Base-by-base conservation (phyloP, 1,140 invertebrate genomes). In the Drosophila gunungcola region DNA sequence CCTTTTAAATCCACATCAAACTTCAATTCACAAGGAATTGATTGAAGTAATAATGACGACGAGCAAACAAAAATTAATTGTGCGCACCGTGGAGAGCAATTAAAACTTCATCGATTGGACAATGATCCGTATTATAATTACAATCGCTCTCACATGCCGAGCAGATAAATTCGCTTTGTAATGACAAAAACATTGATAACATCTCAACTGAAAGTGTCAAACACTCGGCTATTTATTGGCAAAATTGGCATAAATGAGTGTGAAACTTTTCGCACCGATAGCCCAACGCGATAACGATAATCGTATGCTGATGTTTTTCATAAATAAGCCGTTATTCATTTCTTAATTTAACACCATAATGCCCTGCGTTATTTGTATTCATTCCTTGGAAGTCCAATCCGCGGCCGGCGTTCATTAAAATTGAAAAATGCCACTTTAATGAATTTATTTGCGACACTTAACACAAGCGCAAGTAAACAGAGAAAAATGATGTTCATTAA, bases 361-460 rank as follows among this genome's bases (percentile, higher is more conserved):
- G 60, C 29, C 13, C 32, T 7, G n/a, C 41, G 67, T 39, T 62
- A 77, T 85, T 78, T 86, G 61, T 80, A 75, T 82, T 70, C 64
- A 77, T 78, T 86, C 42, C 68, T 68, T 68, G 42, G 25, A 60
- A 67, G 43, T 76, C 78, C 65, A 80, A 80, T 77, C 52, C 12
- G 11, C 16, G 41, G 13, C 4, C 34, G 13, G 42, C 43, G 76
- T 80, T 89, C 85, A 89, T 89, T 89, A 89, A 89, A 84, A 89
- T 90, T 90, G 85, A 89, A 89, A 89, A 89, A 89, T 89, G 85
- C 56, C 80, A 89, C 84, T 89, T 89, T 90, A 89, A 89, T 89
- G 85, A 89, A 89, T 89, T 89, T 89, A 89, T 89, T 89, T 89
- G 85, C 80, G 85, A 89, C 84, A 89, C 84, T 89, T 90, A 80